Evolutionary conservation across 2,888 invertebrate species (phyloP), one percentile per base, ranked within the genome.

Genomic region (Crossocerus cetratus): DNA sequence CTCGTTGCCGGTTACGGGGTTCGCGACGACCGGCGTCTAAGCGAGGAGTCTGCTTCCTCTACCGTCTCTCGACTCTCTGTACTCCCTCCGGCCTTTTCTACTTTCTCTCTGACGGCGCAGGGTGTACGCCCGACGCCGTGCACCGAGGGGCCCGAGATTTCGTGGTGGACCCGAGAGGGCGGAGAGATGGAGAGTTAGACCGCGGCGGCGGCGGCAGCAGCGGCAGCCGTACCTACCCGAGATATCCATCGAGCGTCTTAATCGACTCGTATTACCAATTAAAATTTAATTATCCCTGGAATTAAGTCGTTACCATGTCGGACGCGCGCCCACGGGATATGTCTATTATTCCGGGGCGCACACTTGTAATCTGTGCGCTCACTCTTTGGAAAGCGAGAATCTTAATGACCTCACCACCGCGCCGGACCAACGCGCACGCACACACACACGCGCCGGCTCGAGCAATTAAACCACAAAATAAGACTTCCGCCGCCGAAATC

Each of bases 241-340:
- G 79, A 72, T 72, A 69, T 57, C 76, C 84, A 81, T 82, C 86
- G 83, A 23, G 80, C 75, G 78, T 85, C 83, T 86, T 87, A 86
- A 88, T 88, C 87, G 86, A 85, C 86, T 87, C 85, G 84, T 84
- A 86, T 88, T 87, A 86, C 87, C 88, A 88, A 88, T 88, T 88
- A 88, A 88, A 87, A 86, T 87, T 88, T 88, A 87, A 88, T 88
- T 85, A 87, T 82, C 82, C 67, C 74, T 74, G 79, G 82, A 86
- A 87, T 85, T 80, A 84, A 86, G 85, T 87, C 83, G 82, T 85
- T 80, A 79, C 77, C 74, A 74, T 56, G 54, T 67, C 77, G 75
- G 69, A 82, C 73, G 65, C 67, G 54, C 61, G 67, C 43, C 11
- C 32, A 32, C 32, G 32, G 32, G 61, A 20, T 5, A 43, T 20